Base-by-base conservation (phyloP, 37 sponge, comb jelly and placozoan genomes). In the Beroe ovata region DNA sequence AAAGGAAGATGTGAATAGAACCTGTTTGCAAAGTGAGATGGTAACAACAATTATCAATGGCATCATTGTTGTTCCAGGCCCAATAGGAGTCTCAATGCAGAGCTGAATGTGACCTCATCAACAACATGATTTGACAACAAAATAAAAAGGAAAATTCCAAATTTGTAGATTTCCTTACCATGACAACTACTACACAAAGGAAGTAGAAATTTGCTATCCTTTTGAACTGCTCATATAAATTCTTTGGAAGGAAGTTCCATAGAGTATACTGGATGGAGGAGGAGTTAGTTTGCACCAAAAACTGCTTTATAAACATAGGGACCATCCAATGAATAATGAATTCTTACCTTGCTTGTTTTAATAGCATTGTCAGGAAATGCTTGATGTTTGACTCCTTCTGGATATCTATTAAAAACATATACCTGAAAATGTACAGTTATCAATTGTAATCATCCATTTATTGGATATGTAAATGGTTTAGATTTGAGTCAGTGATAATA, bases 151-250 rank as follows among this genome's bases (percentile, higher is more conserved):
- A n/a, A n/a, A n/a, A n/a, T n/a, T n/a, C n/a, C n/a, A n/a, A n/a
- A n/a, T n/a, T n/a, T n/a, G n/a, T n/a, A n/a, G n/a, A n/a, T n/a
- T n/a, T n/a, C 4, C 84, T 77, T 41, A 77, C 84, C 84, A 77
- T 95, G 58, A 95, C 88, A 29, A 94, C n/a, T 25, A 90, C 88
- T 22, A 95, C 92, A 60, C 92, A 88, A 23, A 95, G 90, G 62
- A 95, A 95, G 66, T 91, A 95, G 25, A 94, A 34, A 90, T 95
- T 95, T 59, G 95, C 95, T 1, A 89, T 72, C 21, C 95, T 61
- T 88, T 94, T 93, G 63, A 93, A 94, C 91, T 95, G 95, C 62
- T 95, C 95, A 60, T 92, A 93, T 0, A 95, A 84, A 89, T 95
- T 95, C 77, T 95, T 95, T 23, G 92, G 92, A 8, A 95, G 0